Conservation (phyloP, 92 coral and sea anemone species). For the Phenganax subtilis region DNA sequence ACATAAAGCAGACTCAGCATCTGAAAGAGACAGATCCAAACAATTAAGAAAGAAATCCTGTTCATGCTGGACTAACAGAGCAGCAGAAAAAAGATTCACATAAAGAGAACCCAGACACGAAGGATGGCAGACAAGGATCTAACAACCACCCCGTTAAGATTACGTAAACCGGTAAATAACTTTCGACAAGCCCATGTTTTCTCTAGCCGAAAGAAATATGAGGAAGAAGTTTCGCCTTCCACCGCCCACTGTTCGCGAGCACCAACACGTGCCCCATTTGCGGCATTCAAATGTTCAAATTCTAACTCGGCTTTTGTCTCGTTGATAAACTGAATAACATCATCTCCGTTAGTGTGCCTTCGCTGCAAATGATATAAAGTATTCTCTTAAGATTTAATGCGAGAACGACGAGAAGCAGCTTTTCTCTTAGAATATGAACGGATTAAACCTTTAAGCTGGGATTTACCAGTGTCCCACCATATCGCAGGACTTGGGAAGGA, state of each 20-base stretch:
- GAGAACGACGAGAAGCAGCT: background rate
- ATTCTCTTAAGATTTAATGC: background rate
- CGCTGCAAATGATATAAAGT: background rate
- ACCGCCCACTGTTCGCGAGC: constrained; percentile 40
- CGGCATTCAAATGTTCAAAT: background rate
- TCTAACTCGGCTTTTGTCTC: background rate
- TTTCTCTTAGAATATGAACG: background rate
- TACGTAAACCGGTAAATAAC: background rate
- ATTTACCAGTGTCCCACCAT: constrained; percentile 44
- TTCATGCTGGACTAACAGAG: background rate
- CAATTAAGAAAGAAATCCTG: background rate
- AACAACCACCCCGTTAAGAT: background rate
- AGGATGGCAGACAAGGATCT: background rate
- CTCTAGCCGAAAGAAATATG: constrained; percentile 18
- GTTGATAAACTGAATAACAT: background rate
- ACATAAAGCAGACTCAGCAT: background rate
- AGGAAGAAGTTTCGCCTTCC: constrained; percentile 32
- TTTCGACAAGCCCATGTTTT: background rate
- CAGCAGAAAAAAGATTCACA: background rate
- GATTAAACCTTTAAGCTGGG: background rate
- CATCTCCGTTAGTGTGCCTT: background rate
- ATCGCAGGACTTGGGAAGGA: background rate
- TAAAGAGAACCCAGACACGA: background rate
- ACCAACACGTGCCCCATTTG: constrained; percentile 31
- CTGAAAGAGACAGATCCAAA: background rate